Percentiles rank a stretch among this genome's conserved stretches.
Evolutionary conservation across 2,113 vertebrate genomes (phyloP).

Genomic region (Dinomys branickii): DNA sequence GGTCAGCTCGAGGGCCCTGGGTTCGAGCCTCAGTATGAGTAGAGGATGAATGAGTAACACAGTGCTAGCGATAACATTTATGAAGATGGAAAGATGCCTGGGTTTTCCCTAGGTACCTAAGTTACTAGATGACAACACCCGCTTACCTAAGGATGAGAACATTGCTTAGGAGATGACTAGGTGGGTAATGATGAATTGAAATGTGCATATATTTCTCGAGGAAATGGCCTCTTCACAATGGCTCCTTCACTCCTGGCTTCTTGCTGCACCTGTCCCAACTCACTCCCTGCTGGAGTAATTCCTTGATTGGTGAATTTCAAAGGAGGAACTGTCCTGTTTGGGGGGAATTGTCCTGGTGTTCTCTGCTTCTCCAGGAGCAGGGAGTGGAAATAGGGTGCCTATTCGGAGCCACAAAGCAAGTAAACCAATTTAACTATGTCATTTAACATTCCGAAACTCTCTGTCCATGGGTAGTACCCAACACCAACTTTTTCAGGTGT

Average conservation of each 20-base stretch:
- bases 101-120: not conserved
- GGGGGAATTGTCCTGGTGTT: not conserved
- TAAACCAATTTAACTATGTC: slow-evolving; percentile 22
- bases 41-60: not conserved
- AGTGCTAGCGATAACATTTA: not conserved
- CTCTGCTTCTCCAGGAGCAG: not conserved
- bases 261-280: not conserved
- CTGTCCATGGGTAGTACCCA: not conserved
- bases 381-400: not conserved
- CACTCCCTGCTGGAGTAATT: not conserved
- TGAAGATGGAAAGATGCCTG: not conserved
- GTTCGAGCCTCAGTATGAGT: not conserved
- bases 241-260: not conserved
- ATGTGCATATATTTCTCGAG: not conserved
- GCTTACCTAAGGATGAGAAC: not conserved
- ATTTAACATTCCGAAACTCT: not conserved
- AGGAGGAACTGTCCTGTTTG: not conserved
- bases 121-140: not conserved
- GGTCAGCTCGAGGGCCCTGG: not conserved
- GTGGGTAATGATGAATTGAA: not conserved
- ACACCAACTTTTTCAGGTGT: not conserved
- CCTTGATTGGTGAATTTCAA: not conserved
- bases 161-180: not conserved
- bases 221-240: not conserved
- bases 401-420: not conserved